phyloP scores from a whole-genome alignment of 2,797 vertebrate genomes.

The Psittacula derbiana region DNA sequence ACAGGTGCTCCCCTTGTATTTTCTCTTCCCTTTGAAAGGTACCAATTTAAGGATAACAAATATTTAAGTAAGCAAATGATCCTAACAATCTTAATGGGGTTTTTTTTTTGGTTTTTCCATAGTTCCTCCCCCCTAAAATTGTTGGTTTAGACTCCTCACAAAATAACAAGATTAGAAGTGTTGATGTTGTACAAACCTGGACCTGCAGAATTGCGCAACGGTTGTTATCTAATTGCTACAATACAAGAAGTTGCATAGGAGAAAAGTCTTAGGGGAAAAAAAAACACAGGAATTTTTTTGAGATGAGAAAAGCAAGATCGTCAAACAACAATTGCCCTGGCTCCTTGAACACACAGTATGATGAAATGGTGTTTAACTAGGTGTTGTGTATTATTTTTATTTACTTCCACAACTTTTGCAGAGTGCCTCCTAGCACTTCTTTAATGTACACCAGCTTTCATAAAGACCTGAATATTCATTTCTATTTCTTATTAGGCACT shows the following conservation, averaged over 20 bases:
- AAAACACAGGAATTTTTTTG: neutral
- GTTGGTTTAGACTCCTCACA: neutral
- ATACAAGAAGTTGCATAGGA: neutral
- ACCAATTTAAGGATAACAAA: neutral
- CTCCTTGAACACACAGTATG: neutral
- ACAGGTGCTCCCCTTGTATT: neutral
- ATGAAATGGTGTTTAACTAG: neutral
- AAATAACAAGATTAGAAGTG: neutral
- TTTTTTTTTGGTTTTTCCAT: neutral
- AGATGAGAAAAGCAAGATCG: neutral
- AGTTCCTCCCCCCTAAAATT: neutral
- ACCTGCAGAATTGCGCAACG: neutral
- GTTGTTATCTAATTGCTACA: neutral
- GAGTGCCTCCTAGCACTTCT: neutral
- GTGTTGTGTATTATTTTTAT: neutral
- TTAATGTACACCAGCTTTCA: neutral
- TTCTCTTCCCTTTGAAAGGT: neutral
- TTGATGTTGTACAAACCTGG: neutral
- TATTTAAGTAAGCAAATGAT: neutral
- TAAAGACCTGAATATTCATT: neutral
- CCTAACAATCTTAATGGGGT: neutral
- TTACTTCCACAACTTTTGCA: neutral
- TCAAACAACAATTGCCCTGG: neutral
- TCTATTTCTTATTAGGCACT: neutral
- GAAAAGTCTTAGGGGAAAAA: neutral